Conservation (phyloP, 92 coral and sea anemone species). For the Metridium senile region DNA sequence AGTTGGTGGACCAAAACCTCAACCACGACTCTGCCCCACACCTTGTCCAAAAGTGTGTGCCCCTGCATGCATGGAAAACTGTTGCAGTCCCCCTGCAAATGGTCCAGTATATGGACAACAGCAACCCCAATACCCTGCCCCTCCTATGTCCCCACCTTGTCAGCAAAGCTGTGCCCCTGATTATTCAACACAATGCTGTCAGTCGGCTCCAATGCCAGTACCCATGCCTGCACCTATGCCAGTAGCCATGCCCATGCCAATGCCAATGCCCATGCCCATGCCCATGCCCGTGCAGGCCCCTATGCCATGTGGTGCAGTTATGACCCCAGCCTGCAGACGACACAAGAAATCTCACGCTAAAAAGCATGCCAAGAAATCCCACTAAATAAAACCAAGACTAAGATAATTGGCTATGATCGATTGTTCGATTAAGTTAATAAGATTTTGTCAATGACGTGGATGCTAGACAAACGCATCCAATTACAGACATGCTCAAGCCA, state of each 20-base stretch:
- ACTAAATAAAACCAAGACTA: background rate
- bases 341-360: constrained; percentile 55
- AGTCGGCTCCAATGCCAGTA: constrained; percentile 57
- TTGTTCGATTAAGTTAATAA: background rate
- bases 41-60: constrained; percentile 82
- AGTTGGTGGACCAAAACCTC: constrained; percentile 67
- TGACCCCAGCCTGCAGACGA: constrained; percentile 42
- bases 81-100: constrained; percentile 60
- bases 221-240: constrained; percentile 61
- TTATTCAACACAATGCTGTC: constrained; percentile 58
- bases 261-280: constrained; percentile 67
- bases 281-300: constrained; percentile 37
- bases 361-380: constrained; percentile 46
- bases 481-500: background rate
- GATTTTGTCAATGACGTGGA: background rate
- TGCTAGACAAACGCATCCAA: background rate
- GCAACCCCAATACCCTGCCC: constrained; percentile 25
- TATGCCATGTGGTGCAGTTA: constrained; percentile 42
- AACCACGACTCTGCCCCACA: constrained; percentile 71
- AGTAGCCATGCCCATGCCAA: constrained; percentile 68
- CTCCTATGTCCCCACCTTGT: constrained; percentile 41
- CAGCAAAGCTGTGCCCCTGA: constrained; percentile 58
- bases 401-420: background rate
- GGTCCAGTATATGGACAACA: constrained; percentile 31
- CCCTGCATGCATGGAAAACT: constrained; percentile 73